Evolutionary conservation across 37 sponge, comb jelly and placozoan species (phyloP), one percentile per base, ranked within the genome.

Genomic region (Beroe ovata): DNA sequence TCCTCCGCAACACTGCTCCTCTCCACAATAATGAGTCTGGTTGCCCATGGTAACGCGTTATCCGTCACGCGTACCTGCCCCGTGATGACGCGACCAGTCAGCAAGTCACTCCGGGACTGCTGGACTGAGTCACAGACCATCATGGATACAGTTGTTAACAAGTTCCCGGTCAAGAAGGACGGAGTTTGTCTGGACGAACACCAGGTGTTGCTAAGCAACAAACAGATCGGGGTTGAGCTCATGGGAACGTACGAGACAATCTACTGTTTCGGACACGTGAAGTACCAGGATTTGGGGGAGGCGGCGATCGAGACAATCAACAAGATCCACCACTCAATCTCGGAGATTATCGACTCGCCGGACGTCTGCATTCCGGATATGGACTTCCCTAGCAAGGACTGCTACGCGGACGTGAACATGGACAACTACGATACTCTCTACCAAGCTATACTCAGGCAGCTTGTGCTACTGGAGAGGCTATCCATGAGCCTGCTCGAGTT

Each of bases 101-200:
- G 54, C 54, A 47, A 47, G 54, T 47, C 54, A 16, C 54, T 47
- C 54, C 54, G 54, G 6, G 54, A 47, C 54, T 47, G 54, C 11
- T 47, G 54, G 54, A 6, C 11, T 6, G 54, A 47, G 11, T 16
- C 54, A 6, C 54, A 47, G 54, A 47, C 11, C 54, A 47, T 47
- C 54, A 6, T 47, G 11, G 11, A 6, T 16, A 47, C 54, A 11
- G 54, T 47, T 6, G 6, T 11, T 47, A 47, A 47, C 54, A 6
- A 47, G 54, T 47, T 47, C 54, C 54, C 54, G 54, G 54, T 47
- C 92, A 29, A 96, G 72, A 33, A 23, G 0, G 18, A 93, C 69
- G 21, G 95, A 91, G 0, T 29, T 29, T 21, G 64, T 89, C 61
- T 94, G 90, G 54, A 47, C 54, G 54, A 47, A 6, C 11, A 6